Evolutionary conservation across 1,140 invertebrate genomes (phyloP).

Genomic region (Diachasma alloeum): DNA sequence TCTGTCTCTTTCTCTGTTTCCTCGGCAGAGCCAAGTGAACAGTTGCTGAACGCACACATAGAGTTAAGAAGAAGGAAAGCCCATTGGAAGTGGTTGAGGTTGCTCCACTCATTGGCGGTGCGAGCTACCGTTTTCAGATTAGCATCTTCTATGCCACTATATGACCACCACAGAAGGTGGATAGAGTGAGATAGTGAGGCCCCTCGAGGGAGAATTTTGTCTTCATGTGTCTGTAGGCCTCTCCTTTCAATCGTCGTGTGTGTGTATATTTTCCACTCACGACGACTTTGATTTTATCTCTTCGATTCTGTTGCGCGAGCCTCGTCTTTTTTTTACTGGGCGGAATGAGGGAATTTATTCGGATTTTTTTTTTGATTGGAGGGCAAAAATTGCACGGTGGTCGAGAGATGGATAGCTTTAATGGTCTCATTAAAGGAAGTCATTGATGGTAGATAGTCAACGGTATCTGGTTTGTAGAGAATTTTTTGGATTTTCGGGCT

Average conservation of each 20-base stretch:
- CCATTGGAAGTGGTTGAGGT: conserved; percentile 17
- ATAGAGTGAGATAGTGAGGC: background rate
- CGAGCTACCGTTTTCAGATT: conserved; percentile 58
- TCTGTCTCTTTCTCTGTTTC: conserved; percentile 25
- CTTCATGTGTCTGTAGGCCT: conserved; percentile 4
- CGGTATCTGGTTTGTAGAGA: background rate
- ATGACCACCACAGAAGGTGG: conserved; percentile 33
- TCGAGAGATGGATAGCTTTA: background rate
- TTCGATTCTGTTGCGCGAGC: conserved; percentile 1
- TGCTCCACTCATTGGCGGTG: conserved; percentile 49
- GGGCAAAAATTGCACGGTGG: background rate
- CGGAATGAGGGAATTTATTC: background rate
- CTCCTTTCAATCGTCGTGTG: background rate
- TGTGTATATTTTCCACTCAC: background rate
- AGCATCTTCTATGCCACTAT: conserved; percentile 50
- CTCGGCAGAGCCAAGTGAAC: conserved; percentile 44
- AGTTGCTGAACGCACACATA: conserved; percentile 43
- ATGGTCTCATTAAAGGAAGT: background rate
- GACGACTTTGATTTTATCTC: conserved; percentile 33
- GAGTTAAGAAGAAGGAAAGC: background rate
- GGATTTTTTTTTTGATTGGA: background rate
- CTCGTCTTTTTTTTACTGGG: background rate
- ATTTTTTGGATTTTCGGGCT: no score
- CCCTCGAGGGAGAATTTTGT: background rate
- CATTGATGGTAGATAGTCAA: background rate